These are phyloP conservation scores for Girardinichthys multiradiatus DNA, from an alignment of 2,113 vertebrate species.

Conservation along the genomic window DNA sequence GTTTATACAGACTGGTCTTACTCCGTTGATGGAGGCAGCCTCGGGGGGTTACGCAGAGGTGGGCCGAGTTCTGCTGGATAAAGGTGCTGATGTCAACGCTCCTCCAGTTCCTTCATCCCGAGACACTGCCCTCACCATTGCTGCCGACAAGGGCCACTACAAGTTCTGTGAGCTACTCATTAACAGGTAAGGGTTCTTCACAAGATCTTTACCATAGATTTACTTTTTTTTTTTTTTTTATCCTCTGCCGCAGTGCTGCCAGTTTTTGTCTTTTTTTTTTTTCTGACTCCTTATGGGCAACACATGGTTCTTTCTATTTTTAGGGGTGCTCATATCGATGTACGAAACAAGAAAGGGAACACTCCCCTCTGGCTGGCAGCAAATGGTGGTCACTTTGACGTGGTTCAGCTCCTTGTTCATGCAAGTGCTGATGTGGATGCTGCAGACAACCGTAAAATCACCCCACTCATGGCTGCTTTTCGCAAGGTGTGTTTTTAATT, in stretches of 20 bases:
- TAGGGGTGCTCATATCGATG: slow-evolving; percentile 96
- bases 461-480: slow-evolving; percentile 98
- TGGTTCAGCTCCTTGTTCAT: slow-evolving; percentile 95
- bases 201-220: too few species aligned
- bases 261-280: background rate
- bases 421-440: slow-evolving; percentile 96
- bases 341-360: slow-evolving; percentile 99
- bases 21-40: slow-evolving; percentile 97
- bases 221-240: too few species aligned
- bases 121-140: slow-evolving; percentile 98
- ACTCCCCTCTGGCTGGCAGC: slow-evolving; percentile 97
- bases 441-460: slow-evolving; percentile 97
- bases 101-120: slow-evolving; percentile 97
- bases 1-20: slow-evolving; percentile 90
- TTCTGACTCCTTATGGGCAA: background rate
- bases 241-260: too few species aligned
- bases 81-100: slow-evolving; percentile 97
- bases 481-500: slow-evolving; percentile 85
- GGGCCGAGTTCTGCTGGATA: slow-evolving; percentile 96
- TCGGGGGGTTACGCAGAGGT: slow-evolving; percentile 98
- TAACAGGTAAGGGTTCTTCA: slow-evolving; percentile 82
- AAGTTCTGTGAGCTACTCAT: slow-evolving; percentile 99
- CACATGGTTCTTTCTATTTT: slow-evolving; percentile 10
- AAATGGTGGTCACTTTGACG: slow-evolving; percentile 97
- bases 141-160: slow-evolving; percentile 99